Evolutionary conservation across 1,140 invertebrate genomes (phyloP).

Genomic region (Bombus waltoni): DNA sequence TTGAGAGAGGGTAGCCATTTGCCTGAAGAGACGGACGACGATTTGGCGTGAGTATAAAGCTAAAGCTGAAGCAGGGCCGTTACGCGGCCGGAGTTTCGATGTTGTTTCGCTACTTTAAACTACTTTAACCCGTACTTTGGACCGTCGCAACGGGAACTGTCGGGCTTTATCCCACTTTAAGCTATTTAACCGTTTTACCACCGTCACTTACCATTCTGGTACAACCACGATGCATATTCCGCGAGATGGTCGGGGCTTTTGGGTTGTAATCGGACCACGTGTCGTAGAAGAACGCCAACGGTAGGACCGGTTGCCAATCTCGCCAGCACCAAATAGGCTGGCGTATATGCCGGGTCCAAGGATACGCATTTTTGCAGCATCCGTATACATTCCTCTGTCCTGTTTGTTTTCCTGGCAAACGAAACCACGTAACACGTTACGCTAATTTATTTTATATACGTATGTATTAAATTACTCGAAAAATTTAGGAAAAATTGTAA

Average conservation of each 20-base stretch:
- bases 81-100: constrained; percentile 16
- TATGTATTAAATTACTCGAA: neutral
- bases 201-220: constrained; percentile 83
- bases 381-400: constrained; percentile 85
- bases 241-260: constrained; percentile 87
- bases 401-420: constrained; percentile 86
- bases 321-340: constrained; percentile 87
- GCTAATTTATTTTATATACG: neutral
- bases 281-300: constrained; percentile 82
- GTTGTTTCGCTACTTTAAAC: constrained; percentile 50
- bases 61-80: constrained; percentile 34
- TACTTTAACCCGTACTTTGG: constrained; percentile 32
- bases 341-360: constrained; percentile 86
- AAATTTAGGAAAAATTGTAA: neutral
- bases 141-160: constrained; percentile 25
- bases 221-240: constrained; percentile 87
- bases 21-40: constrained; percentile 72
- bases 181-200: constrained; percentile 22
- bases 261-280: constrained; percentile 85
- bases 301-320: constrained; percentile 83
- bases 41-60: constrained; percentile 64
- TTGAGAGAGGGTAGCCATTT: constrained; percentile 81
- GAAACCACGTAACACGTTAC: neutral
- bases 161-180: constrained; percentile 15
- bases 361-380: constrained; percentile 87